phyloP scores from a whole-genome alignment of 2,888 invertebrate species.

The Agelastica alni region DNA sequence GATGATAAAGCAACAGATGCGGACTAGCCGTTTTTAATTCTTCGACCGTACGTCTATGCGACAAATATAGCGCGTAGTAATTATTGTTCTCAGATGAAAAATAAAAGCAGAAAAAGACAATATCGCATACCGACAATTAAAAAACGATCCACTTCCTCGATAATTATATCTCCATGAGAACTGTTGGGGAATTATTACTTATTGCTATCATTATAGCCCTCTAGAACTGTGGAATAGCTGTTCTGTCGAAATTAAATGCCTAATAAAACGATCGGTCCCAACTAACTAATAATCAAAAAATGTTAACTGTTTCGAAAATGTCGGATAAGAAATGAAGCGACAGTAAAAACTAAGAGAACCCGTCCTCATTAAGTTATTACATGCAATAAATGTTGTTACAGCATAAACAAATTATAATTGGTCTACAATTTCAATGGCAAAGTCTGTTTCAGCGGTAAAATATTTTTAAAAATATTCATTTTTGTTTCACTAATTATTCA shows the following conservation, averaged over 20 bases:
- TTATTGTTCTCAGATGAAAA: slow-evolving; percentile 2
- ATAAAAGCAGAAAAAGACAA: slow-evolving; percentile 13
- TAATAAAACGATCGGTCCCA: slow-evolving; percentile 1
- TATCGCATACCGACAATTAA: slow-evolving; percentile 11
- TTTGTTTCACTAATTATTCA: too few relatives aligned
- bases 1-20: too few relatives aligned
- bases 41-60: too few relatives aligned
- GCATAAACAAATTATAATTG: too few relatives aligned
- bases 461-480: too few relatives aligned
- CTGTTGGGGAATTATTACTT: slow-evolving; percentile 19
- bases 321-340: too few relatives aligned
- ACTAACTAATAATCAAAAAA: background rate
- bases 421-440: too few relatives aligned
- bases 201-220: slow-evolving; percentile 20
- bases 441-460: too few relatives aligned
- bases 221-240: slow-evolving; percentile 8
- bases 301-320: background rate
- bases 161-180: slow-evolving; percentile 18
- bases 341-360: too few relatives aligned
- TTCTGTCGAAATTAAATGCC: slow-evolving; percentile 11
- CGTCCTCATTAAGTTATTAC: too few relatives aligned
- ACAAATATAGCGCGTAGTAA: slow-evolving; percentile 1
- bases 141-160: slow-evolving; percentile 17
- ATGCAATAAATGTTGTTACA: too few relatives aligned
- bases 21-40: too few relatives aligned